These are phyloP conservation scores for Caenorhabditis latens DNA, from an alignment of 1,140 invertebrate genomes.

Conservation along the genomic window DNA sequence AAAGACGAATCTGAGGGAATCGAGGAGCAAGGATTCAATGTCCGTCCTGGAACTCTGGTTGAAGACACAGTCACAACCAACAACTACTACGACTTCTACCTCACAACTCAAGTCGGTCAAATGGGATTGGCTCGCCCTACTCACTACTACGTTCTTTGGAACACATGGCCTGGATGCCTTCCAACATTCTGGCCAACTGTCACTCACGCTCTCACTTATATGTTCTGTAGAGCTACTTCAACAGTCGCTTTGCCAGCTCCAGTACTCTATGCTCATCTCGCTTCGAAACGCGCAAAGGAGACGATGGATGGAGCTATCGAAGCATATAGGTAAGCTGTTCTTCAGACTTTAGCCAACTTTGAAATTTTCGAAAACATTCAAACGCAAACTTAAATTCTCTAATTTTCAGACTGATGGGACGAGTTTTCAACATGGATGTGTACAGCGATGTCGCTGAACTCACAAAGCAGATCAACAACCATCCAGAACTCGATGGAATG, in stretches of 20 bases:
- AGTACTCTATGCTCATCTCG: constrained; percentile 56
- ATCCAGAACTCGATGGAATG: no score
- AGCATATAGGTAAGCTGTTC: background rate
- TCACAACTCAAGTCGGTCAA: constrained; percentile 3
- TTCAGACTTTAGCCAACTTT: no score
- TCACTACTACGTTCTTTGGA: constrained; percentile 54
- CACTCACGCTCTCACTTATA: constrained; percentile 35
- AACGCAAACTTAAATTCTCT: no score
- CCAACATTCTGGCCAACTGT: constrained; percentile 3
- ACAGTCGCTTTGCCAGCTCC: constrained; percentile 50
- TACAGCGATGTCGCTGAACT: no score
- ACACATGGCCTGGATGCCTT: background rate
- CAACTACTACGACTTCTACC: constrained; percentile 57
- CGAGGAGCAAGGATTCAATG: background rate
- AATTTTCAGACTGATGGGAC: no score
- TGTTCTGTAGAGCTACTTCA: background rate
- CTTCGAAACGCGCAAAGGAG: constrained; percentile 58
- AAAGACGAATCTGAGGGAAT: background rate
- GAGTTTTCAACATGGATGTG: no score
- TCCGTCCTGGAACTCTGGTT: constrained; percentile 46
- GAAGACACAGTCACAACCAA: constrained; percentile 35
- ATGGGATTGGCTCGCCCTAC: constrained; percentile 13
- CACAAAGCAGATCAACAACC: no score
- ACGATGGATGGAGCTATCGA: constrained; percentile 1
- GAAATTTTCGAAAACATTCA: no score